These are phyloP conservation scores for Porites evermanni DNA, from an alignment of 92 coral and sea anemone species.

Conservation along the genomic window DNA sequence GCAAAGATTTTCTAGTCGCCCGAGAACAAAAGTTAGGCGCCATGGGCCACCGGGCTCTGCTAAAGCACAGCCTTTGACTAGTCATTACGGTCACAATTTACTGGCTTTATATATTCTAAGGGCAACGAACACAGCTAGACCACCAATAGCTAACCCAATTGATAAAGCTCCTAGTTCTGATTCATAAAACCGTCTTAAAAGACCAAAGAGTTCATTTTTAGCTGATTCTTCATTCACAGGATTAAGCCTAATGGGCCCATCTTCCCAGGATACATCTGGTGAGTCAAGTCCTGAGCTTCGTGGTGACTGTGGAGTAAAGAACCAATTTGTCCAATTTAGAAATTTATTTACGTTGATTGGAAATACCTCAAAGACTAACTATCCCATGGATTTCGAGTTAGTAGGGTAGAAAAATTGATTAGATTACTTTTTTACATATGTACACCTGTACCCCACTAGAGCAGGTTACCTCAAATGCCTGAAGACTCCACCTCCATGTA, in stretches of 20 bases:
- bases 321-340: not conserved
- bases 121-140: conserved; percentile 75
- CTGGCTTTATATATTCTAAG: conserved; percentile 61
- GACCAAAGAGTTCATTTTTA: not conserved
- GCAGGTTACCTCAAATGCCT: too few species aligned
- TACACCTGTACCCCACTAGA: too few species aligned
- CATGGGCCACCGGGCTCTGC: too few species aligned
- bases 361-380: too few species aligned
- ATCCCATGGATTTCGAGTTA: too few species aligned
- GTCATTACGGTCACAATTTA: conserved; percentile 12
- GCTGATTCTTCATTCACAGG: conserved; percentile 7
- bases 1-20: too few species aligned
- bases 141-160: conserved; percentile 80
- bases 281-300: conserved; percentile 2
- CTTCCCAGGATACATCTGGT: not conserved
- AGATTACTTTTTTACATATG: too few species aligned
- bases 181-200: conserved; percentile 51
- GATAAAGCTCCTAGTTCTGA: conserved; percentile 79
- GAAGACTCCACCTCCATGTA: too few species aligned
- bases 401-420: too few species aligned
- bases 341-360: too few species aligned
- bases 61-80: not conserved
- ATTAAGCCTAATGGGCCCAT: conserved; percentile 14
- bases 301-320: not conserved
- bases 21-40: too few species aligned